phyloP scores from a whole-genome alignment of 2,888 invertebrate species.

The Eurytoma californica region DNA sequence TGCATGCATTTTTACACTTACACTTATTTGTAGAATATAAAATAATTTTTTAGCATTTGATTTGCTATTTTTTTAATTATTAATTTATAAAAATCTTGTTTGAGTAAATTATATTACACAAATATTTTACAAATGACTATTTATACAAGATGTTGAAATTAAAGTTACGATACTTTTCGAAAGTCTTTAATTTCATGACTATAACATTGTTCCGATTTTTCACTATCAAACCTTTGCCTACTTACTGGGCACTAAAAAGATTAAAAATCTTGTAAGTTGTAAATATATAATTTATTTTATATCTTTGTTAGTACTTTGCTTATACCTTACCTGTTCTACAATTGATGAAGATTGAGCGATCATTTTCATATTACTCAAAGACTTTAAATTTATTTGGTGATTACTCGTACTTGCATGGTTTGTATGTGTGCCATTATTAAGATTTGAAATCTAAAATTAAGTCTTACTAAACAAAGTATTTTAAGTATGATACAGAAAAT shows the following conservation, averaged over 20 bases:
- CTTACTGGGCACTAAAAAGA: constrained; percentile 31
- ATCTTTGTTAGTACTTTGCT: not conserved
- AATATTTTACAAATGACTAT: constrained; percentile 48
- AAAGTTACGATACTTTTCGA: constrained; percentile 35
- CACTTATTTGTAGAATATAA: constrained; percentile 31
- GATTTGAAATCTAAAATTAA: constrained; percentile 31
- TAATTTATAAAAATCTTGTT: constrained; percentile 39
- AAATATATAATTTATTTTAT: not conserved
- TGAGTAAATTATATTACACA: constrained; percentile 52
- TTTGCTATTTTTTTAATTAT: constrained; percentile 32
- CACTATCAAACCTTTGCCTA: constrained; percentile 45
- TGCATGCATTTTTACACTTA: constrained; percentile 18
- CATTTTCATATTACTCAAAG: constrained; percentile 33
- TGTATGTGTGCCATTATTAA: constrained; percentile 47
- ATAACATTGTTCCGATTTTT: constrained; percentile 27
- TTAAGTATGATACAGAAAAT: not conserved
- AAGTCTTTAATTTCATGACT: constrained; percentile 35
- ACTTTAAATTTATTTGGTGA: constrained; percentile 36
- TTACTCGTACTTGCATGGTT: constrained; percentile 51
- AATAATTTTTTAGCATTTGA: constrained; percentile 2
- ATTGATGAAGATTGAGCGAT: constrained; percentile 13
- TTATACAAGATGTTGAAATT: constrained; percentile 16
- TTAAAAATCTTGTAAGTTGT: not conserved
- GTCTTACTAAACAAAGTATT: not conserved
- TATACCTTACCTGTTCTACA: constrained; percentile 37